Evolutionary conservation across 2,113 vertebrate genomes (phyloP), one percentile per base, ranked within the genome.

Genomic region (Ophiodon elongatus): DNA sequence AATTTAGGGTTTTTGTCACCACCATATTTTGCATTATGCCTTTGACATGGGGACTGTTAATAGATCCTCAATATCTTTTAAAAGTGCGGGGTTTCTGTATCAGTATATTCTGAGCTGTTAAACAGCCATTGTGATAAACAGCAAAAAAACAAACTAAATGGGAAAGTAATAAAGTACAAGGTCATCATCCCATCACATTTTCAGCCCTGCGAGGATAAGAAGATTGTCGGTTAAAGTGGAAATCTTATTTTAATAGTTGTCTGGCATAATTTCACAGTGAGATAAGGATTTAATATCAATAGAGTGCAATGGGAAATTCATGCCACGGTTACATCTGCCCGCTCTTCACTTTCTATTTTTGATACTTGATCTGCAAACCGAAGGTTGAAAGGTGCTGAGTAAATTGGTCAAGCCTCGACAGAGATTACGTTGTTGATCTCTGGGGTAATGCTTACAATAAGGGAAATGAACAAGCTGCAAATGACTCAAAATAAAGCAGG

Each of bases 401-500:
- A 43, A 78, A 67, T 56, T 66, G 41, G 68, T 82, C 64, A 63
- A 65, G 52, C 72, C 63, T 71, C 71, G 76, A 41, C 75, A 47
- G 57, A 71, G 59, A 80, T 91, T 85, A 67, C 60, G 33, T 25
- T 10, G 33, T 27, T 23, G 41, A 71, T 65, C 62, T 84, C 35
- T 39, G 39, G 64, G 45, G 70, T 56, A 27, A 82, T 57, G 19
- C 67, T n/a, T 73, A 65, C 68, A 57, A 43, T 77, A 75, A 80
- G 35, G 70, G 39, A 76, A 84, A 86, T 60, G 86, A 84, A 80
- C 71, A 80, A 21, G 9, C 73, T 57, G 76, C 33, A 80, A 81
- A 89, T 78, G 11, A 66, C 59, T 84, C 57, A 50, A 66, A 80
- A 82, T 66, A 81, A 65, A 85, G 72, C 71, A 68, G 84, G 62